Base-by-base conservation (phyloP, 23 tunicate species). In the Styela clava region DNA sequence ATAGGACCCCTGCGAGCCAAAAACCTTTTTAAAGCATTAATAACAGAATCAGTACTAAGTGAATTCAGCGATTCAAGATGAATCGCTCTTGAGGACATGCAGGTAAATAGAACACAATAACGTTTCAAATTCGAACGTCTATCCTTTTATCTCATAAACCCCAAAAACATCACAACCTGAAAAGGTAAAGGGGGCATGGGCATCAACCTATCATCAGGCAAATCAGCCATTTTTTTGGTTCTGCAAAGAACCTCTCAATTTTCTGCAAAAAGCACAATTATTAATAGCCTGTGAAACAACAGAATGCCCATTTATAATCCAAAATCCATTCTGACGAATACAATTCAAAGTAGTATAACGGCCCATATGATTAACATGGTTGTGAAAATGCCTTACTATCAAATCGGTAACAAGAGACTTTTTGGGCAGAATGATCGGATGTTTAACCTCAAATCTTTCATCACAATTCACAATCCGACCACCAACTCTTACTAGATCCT, bases 11-110 rank as follows among this genome's bases (percentile, higher is more conserved):
- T 56, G 31, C 91, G 56, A 16, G 32, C 82, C 28, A 74, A 74
- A 65, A 87, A 87, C 36, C 86, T 36, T 31, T 82, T 21, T 52
- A 87, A 24, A 36, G 91, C 91, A 35, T 81, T 73, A 24, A 87
- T 79, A 74, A 87, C 74, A 2, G 86, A 82, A 32, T 76, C 83
- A 0, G 86, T 82, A 1, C 68, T 24, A 20, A 87, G 78, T 24
- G 68, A 32, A 69, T 76, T 74, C 0, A 29, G 28, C 7, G 24
- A 23, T 44, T 86, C 85, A 34, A 86, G 62, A 63, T 86, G 91
- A 18, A 82, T 69, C 5, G 90, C 90, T 2, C 73, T 61, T 2
- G 78, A 34, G 7, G 73, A 61, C 36, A 79, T 23, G 28, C 91
- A 82, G 0, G 83, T 36, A 12, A 82, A 74, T n/a, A 82, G n/a